Conservation (phyloP, 2,888 invertebrate species). For the Cephus sareptanus region DNA sequence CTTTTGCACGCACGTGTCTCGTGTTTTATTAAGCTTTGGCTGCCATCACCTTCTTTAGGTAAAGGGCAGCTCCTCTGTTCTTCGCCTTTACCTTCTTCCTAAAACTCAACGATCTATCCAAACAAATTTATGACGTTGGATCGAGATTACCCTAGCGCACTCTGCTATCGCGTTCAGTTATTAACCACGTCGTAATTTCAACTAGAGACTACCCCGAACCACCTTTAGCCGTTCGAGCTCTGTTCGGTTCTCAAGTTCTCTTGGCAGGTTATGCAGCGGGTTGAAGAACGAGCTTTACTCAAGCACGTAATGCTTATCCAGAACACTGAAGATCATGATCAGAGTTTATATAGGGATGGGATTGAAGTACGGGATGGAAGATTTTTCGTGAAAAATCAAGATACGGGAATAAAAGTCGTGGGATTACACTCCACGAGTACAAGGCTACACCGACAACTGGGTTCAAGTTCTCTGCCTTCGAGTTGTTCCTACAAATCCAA, state of each 20-base stretch:
- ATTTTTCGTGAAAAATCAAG: neutral
- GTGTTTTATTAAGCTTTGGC: slow-evolving; percentile 40
- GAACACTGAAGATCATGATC: neutral
- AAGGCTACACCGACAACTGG: neutral
- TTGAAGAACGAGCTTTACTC: neutral
- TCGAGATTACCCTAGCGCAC: neutral
- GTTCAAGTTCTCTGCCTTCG: neutral
- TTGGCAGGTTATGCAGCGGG: neutral
- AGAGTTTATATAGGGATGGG: neutral
- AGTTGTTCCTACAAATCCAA: slow-evolving; percentile 3
- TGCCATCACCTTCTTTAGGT: neutral
- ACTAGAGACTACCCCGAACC: neutral
- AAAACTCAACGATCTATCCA: neutral
- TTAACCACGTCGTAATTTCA: neutral
- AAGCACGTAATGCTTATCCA: neutral
- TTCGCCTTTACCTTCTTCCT: neutral
- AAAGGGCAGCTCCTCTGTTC: neutral
- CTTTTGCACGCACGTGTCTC: slow-evolving; percentile 47
- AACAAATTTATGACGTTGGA: slow-evolving; percentile 1
- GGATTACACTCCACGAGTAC: neutral
- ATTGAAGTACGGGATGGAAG: neutral
- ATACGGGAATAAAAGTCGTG: neutral
- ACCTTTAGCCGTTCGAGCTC: neutral
- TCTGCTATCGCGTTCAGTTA: neutral
- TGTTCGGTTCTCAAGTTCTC: neutral